These are phyloP conservation scores for Sclerodermus sp. DNA, from an alignment of 2,888 invertebrate genomes.

Conservation along the genomic window DNA sequence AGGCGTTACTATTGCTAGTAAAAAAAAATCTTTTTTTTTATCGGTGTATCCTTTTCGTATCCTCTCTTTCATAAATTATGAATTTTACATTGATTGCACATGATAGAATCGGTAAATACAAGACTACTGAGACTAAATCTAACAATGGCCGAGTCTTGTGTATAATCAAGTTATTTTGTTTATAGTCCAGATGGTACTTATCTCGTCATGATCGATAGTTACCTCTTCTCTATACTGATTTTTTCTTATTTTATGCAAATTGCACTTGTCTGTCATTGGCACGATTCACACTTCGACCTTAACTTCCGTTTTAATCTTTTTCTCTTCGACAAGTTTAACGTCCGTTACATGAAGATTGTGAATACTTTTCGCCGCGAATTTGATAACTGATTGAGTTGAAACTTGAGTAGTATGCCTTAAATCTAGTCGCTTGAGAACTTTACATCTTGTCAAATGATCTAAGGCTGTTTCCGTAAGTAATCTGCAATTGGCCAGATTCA, in stretches of 20 bases:
- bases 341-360: slow-evolving; percentile 79
- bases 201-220: too few species aligned
- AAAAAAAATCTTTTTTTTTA: too few species aligned
- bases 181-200: too few species aligned
- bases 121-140: slow-evolving; percentile 22
- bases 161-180: too few species aligned
- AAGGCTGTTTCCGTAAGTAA: slow-evolving; percentile 80
- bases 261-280: slow-evolving; percentile 13
- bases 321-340: slow-evolving; percentile 72
- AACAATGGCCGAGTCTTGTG: slow-evolving; percentile 14
- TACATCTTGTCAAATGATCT: slow-evolving; percentile 78
- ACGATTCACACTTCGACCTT: slow-evolving; percentile 10
- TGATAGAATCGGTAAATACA: slow-evolving; percentile 12
- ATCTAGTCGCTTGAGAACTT: slow-evolving; percentile 73
- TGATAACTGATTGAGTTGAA: slow-evolving; percentile 79
- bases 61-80: too few species aligned
- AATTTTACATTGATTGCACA: slow-evolving; percentile 9
- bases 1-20: too few species aligned
- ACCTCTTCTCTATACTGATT: not conserved
- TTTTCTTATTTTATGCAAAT: slow-evolving; percentile 14
- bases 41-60: too few species aligned
- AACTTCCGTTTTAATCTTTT: slow-evolving; percentile 34
- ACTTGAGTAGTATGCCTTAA: slow-evolving; percentile 79
- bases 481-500: slow-evolving; percentile 82
- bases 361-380: slow-evolving; percentile 79